Evolutionary conservation across 2,888 invertebrate genomes (phyloP), one percentile per base, ranked within the genome.

Genomic region (Pelosia muscerda): DNA sequence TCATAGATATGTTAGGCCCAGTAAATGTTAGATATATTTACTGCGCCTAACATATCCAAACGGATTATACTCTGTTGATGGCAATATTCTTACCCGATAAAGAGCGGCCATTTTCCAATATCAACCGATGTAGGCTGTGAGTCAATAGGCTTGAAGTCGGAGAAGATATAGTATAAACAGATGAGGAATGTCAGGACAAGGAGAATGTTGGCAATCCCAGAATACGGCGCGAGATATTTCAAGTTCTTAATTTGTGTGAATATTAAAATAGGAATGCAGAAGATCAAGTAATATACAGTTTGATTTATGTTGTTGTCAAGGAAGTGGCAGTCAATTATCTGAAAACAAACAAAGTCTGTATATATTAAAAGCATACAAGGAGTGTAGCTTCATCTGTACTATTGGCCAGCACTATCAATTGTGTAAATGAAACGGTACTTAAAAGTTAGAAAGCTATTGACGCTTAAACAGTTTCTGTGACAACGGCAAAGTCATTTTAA

Each of bases 211-310:
- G 99, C 99, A 59, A 98, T 92, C 69, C 97, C 96, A 0, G 99
- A 99, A 87, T 98, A 98, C 0, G 98, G 98, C 2, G 99, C 98
- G 71, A 99, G 92, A 83, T 96, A 97, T 85, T 97, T 97, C 0
- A 99, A 95, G 81, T 97, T 96, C 77, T 97, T 95, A 74, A 98
- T 96, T 79, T 95, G 95, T 1, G 94, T 94, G 74, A 95, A 92
- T 56, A 90, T 34, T 0, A 95, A 81, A 11, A 95, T 86, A 0
- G 95, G 95, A 0, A 91, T 82, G 49, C 93, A 73, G 73, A 94
- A 91, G 80, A 94, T 92, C 1, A 91, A 83, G 76, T 88, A 95
- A 78, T 94, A 95, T 81, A 88, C 86, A 0, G 83, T 83, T n/a
- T 81, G 80, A 25, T 75, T 84, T 53, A 94, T 85, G 0, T 66